These are phyloP conservation scores for Micromesistius poutassou DNA, from an alignment of 2,797 vertebrate genomes.

Conservation along the genomic window DNA sequence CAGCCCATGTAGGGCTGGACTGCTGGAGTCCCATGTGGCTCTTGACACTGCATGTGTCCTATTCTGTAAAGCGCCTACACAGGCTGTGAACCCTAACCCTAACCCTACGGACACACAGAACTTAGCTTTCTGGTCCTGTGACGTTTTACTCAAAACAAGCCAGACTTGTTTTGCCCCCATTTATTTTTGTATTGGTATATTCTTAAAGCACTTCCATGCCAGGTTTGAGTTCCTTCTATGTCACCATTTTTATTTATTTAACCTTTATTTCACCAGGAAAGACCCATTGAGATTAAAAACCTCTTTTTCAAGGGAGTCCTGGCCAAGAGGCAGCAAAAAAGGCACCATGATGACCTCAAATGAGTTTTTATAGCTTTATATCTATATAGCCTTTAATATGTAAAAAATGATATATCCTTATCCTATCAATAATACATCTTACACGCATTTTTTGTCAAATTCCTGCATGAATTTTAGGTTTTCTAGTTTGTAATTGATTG, in stretches of 20 bases:
- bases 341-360: background rate
- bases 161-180: no score
- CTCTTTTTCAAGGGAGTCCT: no score
- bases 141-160: no score
- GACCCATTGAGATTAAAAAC: no score
- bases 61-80: background rate
- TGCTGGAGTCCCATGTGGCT: background rate
- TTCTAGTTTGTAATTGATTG: background rate
- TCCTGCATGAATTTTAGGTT: no score
- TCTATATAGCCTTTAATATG: background rate
- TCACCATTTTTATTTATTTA: no score
- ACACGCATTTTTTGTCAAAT: background rate
- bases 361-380: background rate
- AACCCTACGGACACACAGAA: background rate
- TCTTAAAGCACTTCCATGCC: background rate
- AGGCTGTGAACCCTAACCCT: background rate
- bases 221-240: background rate
- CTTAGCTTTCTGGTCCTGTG: background rate
- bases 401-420: slow-evolving; percentile 2
- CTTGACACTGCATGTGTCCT: background rate
- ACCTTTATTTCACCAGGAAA: no score
- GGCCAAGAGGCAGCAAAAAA: no score
- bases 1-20: background rate
- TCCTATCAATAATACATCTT: slow-evolving; percentile 3
- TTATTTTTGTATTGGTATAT: background rate